Conservation (phyloP, 2,888 invertebrate species). For the Meganola albula region DNA sequence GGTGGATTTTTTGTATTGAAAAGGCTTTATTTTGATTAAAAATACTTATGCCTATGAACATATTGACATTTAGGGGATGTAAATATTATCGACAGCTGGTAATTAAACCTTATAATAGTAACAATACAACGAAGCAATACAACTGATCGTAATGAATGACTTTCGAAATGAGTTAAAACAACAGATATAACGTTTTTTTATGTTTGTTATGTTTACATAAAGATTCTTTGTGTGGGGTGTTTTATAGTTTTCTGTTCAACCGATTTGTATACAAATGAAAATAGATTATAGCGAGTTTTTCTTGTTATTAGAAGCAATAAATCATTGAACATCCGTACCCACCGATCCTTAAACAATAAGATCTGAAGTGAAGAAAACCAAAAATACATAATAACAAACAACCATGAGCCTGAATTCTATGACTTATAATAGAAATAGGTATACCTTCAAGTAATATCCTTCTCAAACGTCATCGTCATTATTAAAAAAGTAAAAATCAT, state of each 20-base stretch:
- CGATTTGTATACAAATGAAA: constrained; percentile 75
- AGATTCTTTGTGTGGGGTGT: constrained; percentile 76
- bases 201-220: constrained; percentile 75
- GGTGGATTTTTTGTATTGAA: constrained; percentile 37
- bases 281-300: constrained; percentile 77
- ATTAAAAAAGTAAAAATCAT: no score
- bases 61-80: constrained; percentile 18
- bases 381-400: no score
- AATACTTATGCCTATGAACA: constrained; percentile 4
- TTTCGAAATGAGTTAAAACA: constrained; percentile 74
- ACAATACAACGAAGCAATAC: constrained; percentile 48
- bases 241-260: constrained; percentile 77
- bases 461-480: no score
- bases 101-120: constrained; percentile 50
- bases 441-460: no score
- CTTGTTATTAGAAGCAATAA: constrained; percentile 73
- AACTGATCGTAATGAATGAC: constrained; percentile 61
- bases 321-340: constrained; percentile 69
- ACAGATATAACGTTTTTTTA: constrained; percentile 72
- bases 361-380: constrained; percentile 49
- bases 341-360: constrained; percentile 63
- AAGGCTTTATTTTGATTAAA: neutral
- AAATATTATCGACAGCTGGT: neutral
- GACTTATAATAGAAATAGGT: no score
- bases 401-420: no score